These are phyloP conservation scores for Xerus inauris DNA, from an alignment of 2,113 vertebrate genomes.

Conservation along the genomic window DNA sequence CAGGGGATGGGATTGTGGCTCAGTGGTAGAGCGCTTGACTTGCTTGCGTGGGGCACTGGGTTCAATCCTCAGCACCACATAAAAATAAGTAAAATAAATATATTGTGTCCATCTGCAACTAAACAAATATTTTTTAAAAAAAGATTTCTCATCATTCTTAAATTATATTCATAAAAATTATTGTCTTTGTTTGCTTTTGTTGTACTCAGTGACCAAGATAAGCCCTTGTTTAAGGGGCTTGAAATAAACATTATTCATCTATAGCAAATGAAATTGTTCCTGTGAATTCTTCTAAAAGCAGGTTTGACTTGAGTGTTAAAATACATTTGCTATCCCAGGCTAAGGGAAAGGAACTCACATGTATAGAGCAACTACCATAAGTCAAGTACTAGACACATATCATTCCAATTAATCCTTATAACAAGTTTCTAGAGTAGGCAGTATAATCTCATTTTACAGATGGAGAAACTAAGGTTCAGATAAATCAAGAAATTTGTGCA, in stretches of 20 bases:
- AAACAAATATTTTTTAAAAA: no score
- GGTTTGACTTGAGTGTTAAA: not conserved
- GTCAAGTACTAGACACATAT: not conserved
- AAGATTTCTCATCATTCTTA: not conserved
- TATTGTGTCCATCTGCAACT: no score
- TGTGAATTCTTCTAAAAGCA: not conserved
- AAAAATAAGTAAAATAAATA: no score
- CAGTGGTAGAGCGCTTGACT: no score
- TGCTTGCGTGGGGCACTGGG: no score
- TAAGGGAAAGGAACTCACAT: not conserved
- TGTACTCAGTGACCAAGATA: not conserved
- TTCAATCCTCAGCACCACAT: no score
- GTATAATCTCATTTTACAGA: not conserved
- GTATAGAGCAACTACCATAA: not conserved
- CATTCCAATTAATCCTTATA: not conserved
- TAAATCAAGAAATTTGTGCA: slow-evolving; percentile 7
- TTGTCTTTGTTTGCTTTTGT: not conserved
- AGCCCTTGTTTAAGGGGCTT: not conserved
- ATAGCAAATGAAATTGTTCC: slow-evolving; percentile 2
- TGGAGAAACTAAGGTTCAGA: not conserved
- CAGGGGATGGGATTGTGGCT: no score
- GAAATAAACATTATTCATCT: not conserved
- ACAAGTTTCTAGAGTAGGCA: not conserved
- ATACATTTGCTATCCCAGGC: not conserved
- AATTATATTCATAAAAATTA: not conserved